A percentile compares a stretch with the other conserved stretches of the same genome.
phyloP scores from a whole-genome alignment of 2,113 vertebrate species.

The Syngnathus typhle region DNA sequence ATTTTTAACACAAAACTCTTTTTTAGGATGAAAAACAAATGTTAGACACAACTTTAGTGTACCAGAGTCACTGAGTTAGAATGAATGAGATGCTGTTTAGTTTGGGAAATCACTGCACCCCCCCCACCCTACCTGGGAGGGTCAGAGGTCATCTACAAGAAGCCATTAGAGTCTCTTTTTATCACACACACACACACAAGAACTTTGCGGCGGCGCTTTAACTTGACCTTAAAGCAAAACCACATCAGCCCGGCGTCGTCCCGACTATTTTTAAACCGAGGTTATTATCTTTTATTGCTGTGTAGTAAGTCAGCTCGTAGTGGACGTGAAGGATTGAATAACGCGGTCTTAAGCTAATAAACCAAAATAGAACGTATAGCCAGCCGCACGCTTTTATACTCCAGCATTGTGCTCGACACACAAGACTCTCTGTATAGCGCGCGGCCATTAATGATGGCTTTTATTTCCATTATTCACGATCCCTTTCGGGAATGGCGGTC shows the following conservation, averaged over 20 bases:
- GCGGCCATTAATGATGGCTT: neutral
- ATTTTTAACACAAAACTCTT: neutral
- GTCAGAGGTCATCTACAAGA: conserved; percentile 24
- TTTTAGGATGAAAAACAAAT: neutral
- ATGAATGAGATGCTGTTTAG: conserved; percentile 27
- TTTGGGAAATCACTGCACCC: conserved; percentile 16
- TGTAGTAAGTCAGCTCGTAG: conserved; percentile 2
- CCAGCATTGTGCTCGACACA: neutral
- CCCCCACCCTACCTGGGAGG: conserved; percentile 2
- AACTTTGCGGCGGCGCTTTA: conserved; percentile 1
- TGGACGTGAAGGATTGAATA: neutral
- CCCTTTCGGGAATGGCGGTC: neutral
- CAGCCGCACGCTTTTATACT: neutral
- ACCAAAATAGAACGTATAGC: neutral
- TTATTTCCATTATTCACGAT: neutral
- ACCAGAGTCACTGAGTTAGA: neutral
- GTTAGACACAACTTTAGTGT: too few species aligned
- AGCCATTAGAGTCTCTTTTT: neutral
- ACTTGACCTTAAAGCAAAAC: conserved; percentile 10
- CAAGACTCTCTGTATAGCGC: neutral
- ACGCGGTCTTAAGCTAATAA: conserved; percentile 1
- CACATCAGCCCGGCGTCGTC: neutral
- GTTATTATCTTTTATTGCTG: conserved; percentile 11
- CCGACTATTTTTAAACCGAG: conserved; percentile 2
- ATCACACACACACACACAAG: neutral